phyloP scores from a whole-genome alignment of 2,888 invertebrate species.

The Monopis laevigella region DNA sequence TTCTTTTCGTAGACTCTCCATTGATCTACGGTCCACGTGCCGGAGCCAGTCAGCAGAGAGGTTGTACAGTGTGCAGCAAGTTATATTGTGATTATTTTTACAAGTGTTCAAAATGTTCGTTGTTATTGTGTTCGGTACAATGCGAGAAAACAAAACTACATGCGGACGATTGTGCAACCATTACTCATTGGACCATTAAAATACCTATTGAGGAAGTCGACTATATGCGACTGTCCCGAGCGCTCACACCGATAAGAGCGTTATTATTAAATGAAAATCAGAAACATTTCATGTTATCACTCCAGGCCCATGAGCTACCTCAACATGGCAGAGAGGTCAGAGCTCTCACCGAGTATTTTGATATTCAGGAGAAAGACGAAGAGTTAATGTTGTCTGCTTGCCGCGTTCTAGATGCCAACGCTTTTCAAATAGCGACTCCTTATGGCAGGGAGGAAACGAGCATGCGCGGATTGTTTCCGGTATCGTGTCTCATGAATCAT shows the following conservation, averaged over 20 bases:
- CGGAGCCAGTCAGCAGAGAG: constrained; percentile 58
- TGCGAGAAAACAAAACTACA: constrained; percentile 71
- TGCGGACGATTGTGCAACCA: constrained; percentile 70
- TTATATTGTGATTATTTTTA: constrained; percentile 40
- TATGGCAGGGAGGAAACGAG: constrained; percentile 56
- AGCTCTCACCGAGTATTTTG: constrained; percentile 53
- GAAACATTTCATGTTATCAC: constrained; percentile 51
- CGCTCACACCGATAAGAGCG: constrained; percentile 46
- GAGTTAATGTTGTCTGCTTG: constrained; percentile 67
- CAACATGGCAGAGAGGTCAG: constrained; percentile 68
- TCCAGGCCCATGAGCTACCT: constrained; percentile 63
- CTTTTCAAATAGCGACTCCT: constrained; percentile 68
- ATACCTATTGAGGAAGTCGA: constrained; percentile 46
- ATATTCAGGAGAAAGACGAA: constrained; percentile 64
- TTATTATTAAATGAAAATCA: constrained; percentile 50
- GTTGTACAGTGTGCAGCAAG: constrained; percentile 74
- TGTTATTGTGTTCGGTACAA: constrained; percentile 73
- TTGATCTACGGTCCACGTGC: constrained; percentile 76
- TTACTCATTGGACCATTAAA: constrained; percentile 66
- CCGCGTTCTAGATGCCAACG: constrained; percentile 72
- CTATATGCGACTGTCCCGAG: constrained; percentile 39
- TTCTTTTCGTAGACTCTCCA: constrained; percentile 76
- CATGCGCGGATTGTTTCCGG: constrained; percentile 72
- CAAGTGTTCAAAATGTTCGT: constrained; percentile 72
- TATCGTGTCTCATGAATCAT: constrained; percentile 75